Percentiles rank a stretch among this genome's conserved stretches.
phyloP scores from a whole-genome alignment of 2,888 invertebrate species.

The Caenorhabditis macrosperma region DNA sequence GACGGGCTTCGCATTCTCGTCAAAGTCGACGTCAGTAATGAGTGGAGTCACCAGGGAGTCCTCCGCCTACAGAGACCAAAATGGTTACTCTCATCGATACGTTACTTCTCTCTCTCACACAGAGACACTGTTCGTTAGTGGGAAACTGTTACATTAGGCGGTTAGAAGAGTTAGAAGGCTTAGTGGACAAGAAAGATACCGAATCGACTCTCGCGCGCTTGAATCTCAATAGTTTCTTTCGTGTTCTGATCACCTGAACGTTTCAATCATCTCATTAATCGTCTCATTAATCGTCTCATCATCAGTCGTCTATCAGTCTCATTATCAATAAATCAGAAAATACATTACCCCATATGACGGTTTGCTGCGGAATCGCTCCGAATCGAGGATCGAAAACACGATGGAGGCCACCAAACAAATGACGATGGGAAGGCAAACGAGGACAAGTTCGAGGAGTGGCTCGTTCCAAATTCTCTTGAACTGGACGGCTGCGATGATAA shows the following conservation, averaged over 20 bases:
- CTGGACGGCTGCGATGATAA: constrained; percentile 63
- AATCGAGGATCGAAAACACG: constrained; percentile 40
- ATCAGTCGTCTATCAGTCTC: background rate
- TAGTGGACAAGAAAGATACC: constrained; percentile 21
- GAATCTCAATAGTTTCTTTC: constrained; percentile 13
- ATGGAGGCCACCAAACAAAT: constrained; percentile 44
- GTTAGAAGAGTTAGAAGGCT: constrained; percentile 1
- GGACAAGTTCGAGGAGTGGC: constrained; percentile 59
- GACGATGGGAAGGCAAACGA: constrained; percentile 48
- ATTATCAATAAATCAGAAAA: background rate
- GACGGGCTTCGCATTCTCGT: constrained; percentile 38
- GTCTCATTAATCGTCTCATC: no score
- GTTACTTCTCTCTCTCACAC: constrained; percentile 9
- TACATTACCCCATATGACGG: constrained; percentile 47
- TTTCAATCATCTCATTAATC: background rate
- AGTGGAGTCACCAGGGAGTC: constrained; percentile 33
- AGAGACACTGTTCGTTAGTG: background rate
- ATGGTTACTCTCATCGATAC: constrained; percentile 4
- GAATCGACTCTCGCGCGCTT: constrained; percentile 9
- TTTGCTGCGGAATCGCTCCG: constrained; percentile 38
- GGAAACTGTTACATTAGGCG: background rate
- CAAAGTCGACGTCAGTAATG: constrained; percentile 24
- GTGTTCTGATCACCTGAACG: constrained; percentile 24
- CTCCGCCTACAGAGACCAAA: constrained; percentile 25
- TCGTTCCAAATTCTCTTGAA: constrained; percentile 66